These are phyloP conservation scores for Latrodectus hesperus DNA, from an alignment of 2,888 invertebrate genomes.

Conservation along the genomic window DNA sequence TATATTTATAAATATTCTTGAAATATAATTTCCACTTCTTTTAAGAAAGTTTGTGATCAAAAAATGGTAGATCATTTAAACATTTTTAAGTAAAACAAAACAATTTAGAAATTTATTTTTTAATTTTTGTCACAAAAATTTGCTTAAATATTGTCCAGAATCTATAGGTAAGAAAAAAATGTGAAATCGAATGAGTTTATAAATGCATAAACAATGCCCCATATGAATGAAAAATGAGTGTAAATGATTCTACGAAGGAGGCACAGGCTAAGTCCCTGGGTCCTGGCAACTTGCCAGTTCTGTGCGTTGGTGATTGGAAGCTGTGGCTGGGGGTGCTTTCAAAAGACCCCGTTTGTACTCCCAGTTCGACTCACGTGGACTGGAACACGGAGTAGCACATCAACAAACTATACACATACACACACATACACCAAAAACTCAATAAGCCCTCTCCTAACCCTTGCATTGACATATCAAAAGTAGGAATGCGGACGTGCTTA, in stretches of 20 bases:
- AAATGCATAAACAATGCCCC: constrained; percentile 1
- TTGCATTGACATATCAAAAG: constrained; percentile 29
- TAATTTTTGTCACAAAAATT: too few species aligned
- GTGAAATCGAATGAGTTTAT: too few species aligned
- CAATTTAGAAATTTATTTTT: too few species aligned
- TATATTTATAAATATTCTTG: too few species aligned
- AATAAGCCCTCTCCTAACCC: constrained; percentile 7
- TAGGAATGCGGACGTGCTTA: constrained; percentile 55
- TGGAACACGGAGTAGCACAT: constrained; percentile 50
- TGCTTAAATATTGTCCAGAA: too few species aligned
- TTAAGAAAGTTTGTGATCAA: too few species aligned
- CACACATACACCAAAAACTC: constrained; percentile 31
- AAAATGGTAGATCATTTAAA: too few species aligned
- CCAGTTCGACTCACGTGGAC: constrained; percentile 62
- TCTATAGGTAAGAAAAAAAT: too few species aligned
- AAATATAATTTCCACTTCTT: too few species aligned
- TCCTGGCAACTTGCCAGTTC: constrained; percentile 54
- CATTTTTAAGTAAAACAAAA: too few species aligned
- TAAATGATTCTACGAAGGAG: constrained; percentile 64
- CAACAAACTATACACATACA: constrained; percentile 54
- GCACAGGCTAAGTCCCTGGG: constrained; percentile 69
- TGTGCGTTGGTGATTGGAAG: constrained; percentile 67
- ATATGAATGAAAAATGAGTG: constrained; percentile 29
- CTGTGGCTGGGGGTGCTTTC: constrained; percentile 53
- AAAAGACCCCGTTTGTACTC: constrained; percentile 51